Percentiles rank a stretch among this genome's conserved stretches.
Evolutionary conservation across 2,888 invertebrate genomes (phyloP).

Genomic region (Drosophila pegasa): DNA sequence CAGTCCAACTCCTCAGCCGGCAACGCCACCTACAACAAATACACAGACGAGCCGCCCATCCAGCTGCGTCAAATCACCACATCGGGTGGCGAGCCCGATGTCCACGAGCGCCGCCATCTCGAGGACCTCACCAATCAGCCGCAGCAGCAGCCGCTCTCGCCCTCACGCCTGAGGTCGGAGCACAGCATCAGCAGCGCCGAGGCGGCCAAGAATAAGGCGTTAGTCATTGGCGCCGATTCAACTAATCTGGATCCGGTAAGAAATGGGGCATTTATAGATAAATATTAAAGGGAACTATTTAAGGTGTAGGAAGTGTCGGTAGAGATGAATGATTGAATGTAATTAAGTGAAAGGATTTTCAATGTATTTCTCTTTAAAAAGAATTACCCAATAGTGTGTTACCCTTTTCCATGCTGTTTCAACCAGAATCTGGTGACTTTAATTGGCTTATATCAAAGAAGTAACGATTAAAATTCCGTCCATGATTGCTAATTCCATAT

Average conservation of each 20-base stretch:
- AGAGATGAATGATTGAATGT: not conserved
- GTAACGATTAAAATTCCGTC: too few species aligned
- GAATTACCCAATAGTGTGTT: too few species aligned
- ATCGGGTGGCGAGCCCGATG: constrained; percentile 46
- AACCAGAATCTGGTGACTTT: too few species aligned
- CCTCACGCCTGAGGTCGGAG: constrained; percentile 68
- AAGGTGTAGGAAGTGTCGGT: too few species aligned
- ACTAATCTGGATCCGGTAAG: constrained; percentile 89
- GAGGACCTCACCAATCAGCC: constrained; percentile 81
- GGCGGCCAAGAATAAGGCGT: constrained; percentile 85
- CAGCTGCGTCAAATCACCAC: constrained; percentile 79
- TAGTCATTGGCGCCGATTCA: constrained; percentile 89
- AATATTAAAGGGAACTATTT: not conserved
- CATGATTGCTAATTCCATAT: not conserved
- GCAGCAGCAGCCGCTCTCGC: constrained; percentile 65
- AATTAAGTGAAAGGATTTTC: not conserved
- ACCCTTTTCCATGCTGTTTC: too few species aligned
- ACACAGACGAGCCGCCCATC: constrained; percentile 82
- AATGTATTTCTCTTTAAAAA: not conserved
- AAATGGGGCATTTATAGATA: constrained; percentile 26
- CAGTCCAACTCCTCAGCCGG: constrained; percentile 39
- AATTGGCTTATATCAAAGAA: too few species aligned
- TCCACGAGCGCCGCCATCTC: constrained; percentile 75
- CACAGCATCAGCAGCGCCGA: constrained; percentile 82
- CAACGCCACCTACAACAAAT: constrained; percentile 83